Percentiles rank a stretch among this genome's conserved stretches.
Conservation (phyloP, 2,888 invertebrate genomes). For the Agrotis segetum region DNA sequence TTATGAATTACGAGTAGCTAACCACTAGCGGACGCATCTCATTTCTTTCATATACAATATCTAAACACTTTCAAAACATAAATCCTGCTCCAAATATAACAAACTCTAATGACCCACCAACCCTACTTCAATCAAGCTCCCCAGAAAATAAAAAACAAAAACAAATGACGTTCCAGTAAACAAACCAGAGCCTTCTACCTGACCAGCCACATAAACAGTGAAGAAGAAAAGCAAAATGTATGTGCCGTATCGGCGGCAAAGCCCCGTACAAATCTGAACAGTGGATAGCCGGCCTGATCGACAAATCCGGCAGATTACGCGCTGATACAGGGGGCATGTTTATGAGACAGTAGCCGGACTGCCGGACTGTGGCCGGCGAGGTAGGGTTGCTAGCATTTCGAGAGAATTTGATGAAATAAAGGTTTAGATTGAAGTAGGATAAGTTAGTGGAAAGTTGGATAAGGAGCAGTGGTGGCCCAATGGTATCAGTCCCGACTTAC, state of each 20-base stretch:
- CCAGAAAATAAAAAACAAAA: conserved; percentile 44
- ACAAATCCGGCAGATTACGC: conserved; percentile 91
- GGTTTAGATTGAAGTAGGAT: not conserved
- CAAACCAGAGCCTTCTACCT: conserved; percentile 78
- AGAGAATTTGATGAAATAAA: not conserved
- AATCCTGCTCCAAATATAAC: not conserved
- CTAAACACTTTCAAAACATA: not conserved
- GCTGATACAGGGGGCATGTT: conserved; percentile 89
- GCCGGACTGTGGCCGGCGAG: conserved; percentile 75
- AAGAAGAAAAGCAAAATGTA: conserved; percentile 89
- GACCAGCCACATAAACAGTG: conserved; percentile 85
- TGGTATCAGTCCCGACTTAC: no score
- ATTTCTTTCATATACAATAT: no score
- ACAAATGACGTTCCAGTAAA: conserved; percentile 68
- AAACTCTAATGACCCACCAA: conserved; percentile 19
- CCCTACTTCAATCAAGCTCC: conserved; percentile 21
- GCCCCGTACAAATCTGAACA: conserved; percentile 89
- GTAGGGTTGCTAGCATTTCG: conserved; percentile 74
- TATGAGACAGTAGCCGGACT: conserved; percentile 85
- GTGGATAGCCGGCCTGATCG: conserved; percentile 90
- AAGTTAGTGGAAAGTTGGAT: no score
- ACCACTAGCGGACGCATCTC: no score
- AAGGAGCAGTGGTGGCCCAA: no score
- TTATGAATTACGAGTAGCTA: no score
- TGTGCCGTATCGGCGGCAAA: conserved; percentile 87